Percentiles rank a stretch among this genome's conserved stretches.
Evolutionary conservation across 2,113 vertebrate species (phyloP).

Genomic region (Cryptotis parvus): DNA sequence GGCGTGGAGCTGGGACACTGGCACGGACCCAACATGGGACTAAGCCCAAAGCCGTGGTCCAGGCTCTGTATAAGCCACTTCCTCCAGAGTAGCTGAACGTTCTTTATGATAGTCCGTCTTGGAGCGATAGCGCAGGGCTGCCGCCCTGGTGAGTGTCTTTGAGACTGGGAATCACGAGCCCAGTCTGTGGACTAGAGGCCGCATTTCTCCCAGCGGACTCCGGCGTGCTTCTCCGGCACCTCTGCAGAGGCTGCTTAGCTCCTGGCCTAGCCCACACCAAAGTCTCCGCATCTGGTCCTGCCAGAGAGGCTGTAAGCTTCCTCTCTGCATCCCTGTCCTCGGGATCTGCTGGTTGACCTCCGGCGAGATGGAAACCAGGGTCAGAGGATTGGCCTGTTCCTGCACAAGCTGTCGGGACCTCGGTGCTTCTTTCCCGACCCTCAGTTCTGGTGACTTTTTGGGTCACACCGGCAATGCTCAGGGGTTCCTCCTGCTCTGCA

Average conservation of each 20-base stretch:
- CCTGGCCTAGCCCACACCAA: background rate
- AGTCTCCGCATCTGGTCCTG: background rate
- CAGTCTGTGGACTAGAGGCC: background rate
- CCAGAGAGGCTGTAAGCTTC: background rate
- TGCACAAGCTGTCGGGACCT: background rate
- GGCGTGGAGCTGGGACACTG: background rate
- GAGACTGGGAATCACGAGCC: background rate
- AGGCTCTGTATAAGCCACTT: too few relatives aligned
- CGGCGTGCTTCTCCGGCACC: too few relatives aligned
- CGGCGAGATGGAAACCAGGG: background rate
- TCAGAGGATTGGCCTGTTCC: background rate
- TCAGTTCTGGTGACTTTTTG: too few relatives aligned
- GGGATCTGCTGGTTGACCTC: background rate
- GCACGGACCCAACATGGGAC: background rate
- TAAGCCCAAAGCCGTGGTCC: too few relatives aligned
- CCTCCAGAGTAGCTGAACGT: background rate
- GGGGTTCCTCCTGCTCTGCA: too few relatives aligned
- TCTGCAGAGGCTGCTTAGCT: too few relatives aligned
- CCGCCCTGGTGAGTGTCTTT: background rate
- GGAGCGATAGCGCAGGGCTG: background rate
- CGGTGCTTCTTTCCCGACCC: background rate
- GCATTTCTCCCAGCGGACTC: too few relatives aligned
- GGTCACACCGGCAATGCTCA: too few relatives aligned
- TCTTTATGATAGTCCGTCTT: background rate
- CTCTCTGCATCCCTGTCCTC: background rate